Base-by-base conservation (phyloP, 2,888 invertebrate species). In the Drosophila rellima region DNA sequence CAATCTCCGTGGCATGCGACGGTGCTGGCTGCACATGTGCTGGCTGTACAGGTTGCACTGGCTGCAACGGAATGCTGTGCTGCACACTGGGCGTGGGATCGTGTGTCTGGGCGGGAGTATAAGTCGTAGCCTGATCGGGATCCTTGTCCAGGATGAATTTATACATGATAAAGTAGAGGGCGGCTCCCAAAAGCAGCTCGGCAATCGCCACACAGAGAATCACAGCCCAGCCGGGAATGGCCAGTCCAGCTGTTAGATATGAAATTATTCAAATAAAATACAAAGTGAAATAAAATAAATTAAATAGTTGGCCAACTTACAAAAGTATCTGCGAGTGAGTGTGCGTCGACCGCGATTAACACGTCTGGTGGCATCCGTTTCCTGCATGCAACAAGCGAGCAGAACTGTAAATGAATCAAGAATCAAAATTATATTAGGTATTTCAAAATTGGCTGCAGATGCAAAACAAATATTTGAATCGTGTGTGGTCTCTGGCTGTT, bases 171-270 rank as follows among this genome's bases (percentile, higher is more conserved):
- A 94, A 92, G 84, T 95, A 97, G 0, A 96, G 89, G 7, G 95
- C 93, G 1, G 94, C 96, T 42, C 96, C 96, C n/a, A 95, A 83
- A 3, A 95, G 66, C 33, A 97, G 91, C 94, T 96, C 95, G 45
- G 94, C 94, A 11, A 96, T 91, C 20, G 95, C 96, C 17, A 95
- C 93, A 80, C 96, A 92, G 26, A 96, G 88, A 67, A 96, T 94
- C 66, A 96, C 94, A 0, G 95, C 95, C 96, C 96, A 97, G 0
- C 96, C 96, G 70, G 97, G 96, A 78, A 96, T 94, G 10, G 95
- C 94, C 57, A 94, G 94, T 52, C 95, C 95, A 92, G 92, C 96
- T 96, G 75, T n/a, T n/a, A n/a, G n/a, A n/a, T n/a, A n/a, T n/a
- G n/a, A n/a, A n/a, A n/a, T n/a, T n/a, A n/a, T n/a, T n/a, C n/a